Conservation (phyloP, 1,140 invertebrate genomes). For the Macrocentrus cingulum region DNA sequence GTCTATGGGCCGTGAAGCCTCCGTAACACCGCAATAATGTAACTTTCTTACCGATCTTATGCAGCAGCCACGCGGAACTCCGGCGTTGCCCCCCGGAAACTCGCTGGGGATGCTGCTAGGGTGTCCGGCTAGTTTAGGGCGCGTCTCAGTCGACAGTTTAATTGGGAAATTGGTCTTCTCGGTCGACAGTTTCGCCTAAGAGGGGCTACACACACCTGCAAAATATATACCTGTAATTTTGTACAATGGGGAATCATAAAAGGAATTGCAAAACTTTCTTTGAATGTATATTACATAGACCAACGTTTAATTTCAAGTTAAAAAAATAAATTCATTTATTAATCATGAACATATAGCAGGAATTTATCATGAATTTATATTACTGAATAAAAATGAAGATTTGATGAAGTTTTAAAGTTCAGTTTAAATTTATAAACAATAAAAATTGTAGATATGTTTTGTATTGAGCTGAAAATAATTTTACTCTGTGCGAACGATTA, state of each 20-base stretch:
- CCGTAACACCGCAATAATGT: conserved; percentile 44
- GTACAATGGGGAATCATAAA: neutral
- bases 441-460: too few relatives aligned
- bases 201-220: conserved; percentile 14
- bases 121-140: conserved; percentile 37
- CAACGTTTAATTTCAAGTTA: too few relatives aligned
- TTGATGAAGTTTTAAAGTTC: too few relatives aligned
- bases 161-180: conserved; percentile 43
- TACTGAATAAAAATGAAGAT: too few relatives aligned
- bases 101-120: conserved; percentile 18
- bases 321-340: too few relatives aligned
- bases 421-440: too few relatives aligned
- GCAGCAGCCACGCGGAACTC: conserved; percentile 34
- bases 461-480: too few relatives aligned
- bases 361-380: too few relatives aligned
- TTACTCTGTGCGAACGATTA: too few relatives aligned
- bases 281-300: too few relatives aligned
- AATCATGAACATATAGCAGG: too few relatives aligned
- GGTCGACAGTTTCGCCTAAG: conserved; percentile 16
- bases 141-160: conserved; percentile 45
- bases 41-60: conserved; percentile 44
- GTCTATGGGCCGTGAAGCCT: conserved; percentile 47
- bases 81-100: conserved; percentile 17
- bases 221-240: neutral
- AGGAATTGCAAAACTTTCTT: too few relatives aligned